Evolutionary conservation across 2,888 invertebrate species (phyloP).

Genomic region (Myopa testacea): DNA sequence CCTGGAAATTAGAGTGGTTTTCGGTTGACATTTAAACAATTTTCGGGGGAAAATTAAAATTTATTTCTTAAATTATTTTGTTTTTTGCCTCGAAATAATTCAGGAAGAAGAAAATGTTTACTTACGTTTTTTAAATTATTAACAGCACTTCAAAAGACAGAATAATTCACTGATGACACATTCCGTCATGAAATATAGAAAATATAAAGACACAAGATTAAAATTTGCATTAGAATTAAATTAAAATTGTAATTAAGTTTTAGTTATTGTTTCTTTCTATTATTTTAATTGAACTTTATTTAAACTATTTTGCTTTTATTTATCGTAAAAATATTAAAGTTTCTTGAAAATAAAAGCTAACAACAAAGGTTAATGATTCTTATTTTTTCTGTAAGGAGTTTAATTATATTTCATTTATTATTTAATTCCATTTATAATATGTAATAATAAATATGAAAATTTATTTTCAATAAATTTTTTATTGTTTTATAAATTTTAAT

Average conservation of each 20-base stretch:
- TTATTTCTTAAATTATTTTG: too few relatives aligned
- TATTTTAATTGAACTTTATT: background rate
- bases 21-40: slow-evolving; percentile 13
- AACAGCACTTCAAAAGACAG: background rate
- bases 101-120: too few relatives aligned
- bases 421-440: too few relatives aligned
- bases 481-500: background rate
- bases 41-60: background rate
- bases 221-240: background rate
- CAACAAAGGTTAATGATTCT: background rate
- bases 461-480: background rate
- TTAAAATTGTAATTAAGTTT: background rate
- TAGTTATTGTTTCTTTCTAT: background rate
- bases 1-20: slow-evolving; percentile 26
- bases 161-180: background rate
- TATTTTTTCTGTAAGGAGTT: background rate
- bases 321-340: background rate
- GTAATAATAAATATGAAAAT: background rate
- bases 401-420: background rate
- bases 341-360: background rate
- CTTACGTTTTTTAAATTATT: background rate
- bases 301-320: background rate
- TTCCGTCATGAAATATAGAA: too few relatives aligned
- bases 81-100: too few relatives aligned
- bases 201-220: background rate